Percentiles rank a stretch among this genome's conserved stretches.
Conservation (phyloP, 2,888 invertebrate species). For the Deroplatys truncata region DNA sequence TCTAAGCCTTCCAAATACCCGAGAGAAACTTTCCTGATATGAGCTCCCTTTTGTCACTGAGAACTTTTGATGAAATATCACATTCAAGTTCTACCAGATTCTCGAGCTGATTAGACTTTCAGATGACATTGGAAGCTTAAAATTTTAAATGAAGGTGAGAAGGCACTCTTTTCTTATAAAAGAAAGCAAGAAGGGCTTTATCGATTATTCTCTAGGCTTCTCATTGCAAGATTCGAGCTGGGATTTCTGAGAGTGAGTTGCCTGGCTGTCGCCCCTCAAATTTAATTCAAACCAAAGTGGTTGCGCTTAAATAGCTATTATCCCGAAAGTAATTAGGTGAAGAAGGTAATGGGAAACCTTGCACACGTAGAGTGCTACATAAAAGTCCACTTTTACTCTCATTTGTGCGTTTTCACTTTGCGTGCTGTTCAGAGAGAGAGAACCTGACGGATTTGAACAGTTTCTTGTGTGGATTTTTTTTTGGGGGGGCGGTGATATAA, state of each 20-base stretch:
- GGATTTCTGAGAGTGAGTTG: too few species aligned
- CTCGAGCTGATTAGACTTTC: conserved; percentile 2
- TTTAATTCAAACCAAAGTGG: background rate
- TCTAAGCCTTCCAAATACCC: too few species aligned
- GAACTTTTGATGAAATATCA: background rate
- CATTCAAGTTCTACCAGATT: background rate
- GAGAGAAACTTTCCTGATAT: background rate
- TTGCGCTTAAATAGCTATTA: background rate
- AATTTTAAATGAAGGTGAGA: conserved; percentile 5
- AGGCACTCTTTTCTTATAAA: background rate
- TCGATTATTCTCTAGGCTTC: background rate
- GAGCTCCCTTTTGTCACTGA: background rate
- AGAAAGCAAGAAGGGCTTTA: background rate
- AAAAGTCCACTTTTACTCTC: background rate
- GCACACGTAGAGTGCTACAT: background rate
- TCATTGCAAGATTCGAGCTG: background rate
- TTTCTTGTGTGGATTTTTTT: background rate
- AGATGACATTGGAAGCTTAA: conserved; percentile 7
- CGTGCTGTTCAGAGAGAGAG: background rate
- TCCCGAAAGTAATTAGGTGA: background rate
- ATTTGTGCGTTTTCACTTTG: background rate
- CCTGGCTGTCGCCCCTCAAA: background rate
- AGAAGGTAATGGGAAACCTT: background rate
- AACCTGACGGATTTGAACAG: background rate
- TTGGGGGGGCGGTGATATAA: too few species aligned